Percentiles rank a stretch among this genome's conserved stretches.
Conservation (phyloP, 2,797 vertebrate species). For the Acridotheres tristis region DNA sequence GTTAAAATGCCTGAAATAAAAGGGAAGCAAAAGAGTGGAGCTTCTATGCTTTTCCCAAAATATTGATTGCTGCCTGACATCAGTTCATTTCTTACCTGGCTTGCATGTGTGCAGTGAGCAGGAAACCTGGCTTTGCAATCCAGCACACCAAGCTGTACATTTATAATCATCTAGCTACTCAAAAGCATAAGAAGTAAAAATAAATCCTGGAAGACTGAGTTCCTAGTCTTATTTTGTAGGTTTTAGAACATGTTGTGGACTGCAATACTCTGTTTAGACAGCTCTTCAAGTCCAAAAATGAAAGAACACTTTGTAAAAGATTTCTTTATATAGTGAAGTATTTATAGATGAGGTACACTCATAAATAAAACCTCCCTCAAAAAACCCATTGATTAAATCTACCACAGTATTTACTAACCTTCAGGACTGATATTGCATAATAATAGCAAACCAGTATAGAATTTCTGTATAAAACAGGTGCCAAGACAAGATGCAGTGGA, state of each 20-base stretch:
- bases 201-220: background rate
- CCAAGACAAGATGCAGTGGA: background rate
- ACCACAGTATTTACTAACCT: background rate
- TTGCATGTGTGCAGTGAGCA: background rate
- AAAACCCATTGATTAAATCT: background rate
- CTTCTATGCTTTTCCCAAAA: background rate
- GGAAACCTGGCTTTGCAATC: background rate
- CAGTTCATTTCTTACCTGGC: background rate
- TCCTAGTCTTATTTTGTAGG: background rate
- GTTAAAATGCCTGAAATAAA: background rate
- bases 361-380: background rate
- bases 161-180: background rate
- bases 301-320: background rate
- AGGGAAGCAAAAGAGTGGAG: rapidly evolving
- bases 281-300: background rate
- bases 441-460: background rate
- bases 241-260: background rate
- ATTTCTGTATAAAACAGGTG: background rate
- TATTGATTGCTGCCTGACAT: background rate
- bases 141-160: background rate
- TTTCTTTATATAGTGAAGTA: background rate
- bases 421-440: background rate
- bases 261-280: background rate
- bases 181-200: background rate
- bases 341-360: background rate